Conservation (phyloP, 2,888 invertebrate species). For the Papilio demoleus region DNA sequence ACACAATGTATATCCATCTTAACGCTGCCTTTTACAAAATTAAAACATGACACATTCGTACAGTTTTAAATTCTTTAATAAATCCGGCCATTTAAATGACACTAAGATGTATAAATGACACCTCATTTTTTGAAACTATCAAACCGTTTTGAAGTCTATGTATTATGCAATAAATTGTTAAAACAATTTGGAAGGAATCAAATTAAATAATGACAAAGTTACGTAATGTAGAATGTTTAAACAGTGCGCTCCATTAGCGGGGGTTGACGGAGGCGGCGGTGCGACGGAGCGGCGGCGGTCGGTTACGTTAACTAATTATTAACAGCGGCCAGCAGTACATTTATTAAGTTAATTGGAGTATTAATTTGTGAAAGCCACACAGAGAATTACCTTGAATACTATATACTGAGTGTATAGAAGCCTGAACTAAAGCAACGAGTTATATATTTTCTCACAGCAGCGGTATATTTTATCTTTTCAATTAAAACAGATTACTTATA, state of each 20-base stretch:
- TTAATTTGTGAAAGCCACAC: conserved; percentile 5
- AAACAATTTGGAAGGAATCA: background rate
- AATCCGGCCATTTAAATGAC: too few relatives aligned
- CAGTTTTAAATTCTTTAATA: background rate
- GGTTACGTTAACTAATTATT: background rate
- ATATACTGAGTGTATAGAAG: background rate
- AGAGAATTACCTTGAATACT: background rate
- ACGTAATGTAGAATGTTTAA: background rate
- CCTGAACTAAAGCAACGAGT: background rate
- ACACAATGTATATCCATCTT: background rate
- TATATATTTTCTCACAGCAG: too few relatives aligned
- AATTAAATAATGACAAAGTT: background rate
- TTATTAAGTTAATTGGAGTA: background rate
- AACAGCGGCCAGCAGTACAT: background rate
- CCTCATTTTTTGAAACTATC: background rate
- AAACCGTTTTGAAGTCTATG: background rate
- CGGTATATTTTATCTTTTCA: too few relatives aligned
- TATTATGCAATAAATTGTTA: background rate
- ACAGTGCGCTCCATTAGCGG: background rate
- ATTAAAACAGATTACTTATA: too few relatives aligned
- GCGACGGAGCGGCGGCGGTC: background rate
- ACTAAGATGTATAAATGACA: background rate
- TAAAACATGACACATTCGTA: background rate
- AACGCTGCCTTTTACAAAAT: background rate
- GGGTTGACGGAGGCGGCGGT: background rate